Evolutionary conservation across 2,113 vertebrate genomes (phyloP), one percentile per base, ranked within the genome.

Genomic region (Apaloderma vittatum): DNA sequence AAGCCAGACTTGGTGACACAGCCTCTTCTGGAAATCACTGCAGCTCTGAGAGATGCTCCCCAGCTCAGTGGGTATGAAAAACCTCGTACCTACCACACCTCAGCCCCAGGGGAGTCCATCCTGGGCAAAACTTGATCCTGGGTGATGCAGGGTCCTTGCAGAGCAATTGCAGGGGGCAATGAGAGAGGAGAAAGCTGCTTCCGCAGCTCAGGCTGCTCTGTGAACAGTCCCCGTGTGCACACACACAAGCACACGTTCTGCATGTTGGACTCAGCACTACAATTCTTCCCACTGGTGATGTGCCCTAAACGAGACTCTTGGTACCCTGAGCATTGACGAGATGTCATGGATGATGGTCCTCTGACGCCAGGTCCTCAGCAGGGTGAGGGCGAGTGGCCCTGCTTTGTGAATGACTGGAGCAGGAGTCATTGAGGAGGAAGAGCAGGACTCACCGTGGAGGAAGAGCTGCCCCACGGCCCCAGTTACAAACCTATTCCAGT

Each of bases 11-110:
- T 1, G 2, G 37, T 46, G 37, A 61, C 55, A 21, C 10, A 15
- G 40, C 77, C 36, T 37, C 30, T 84, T 40, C 73, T 80, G 85
- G 81, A 70, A 80, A 55, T 7, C 24, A 74, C 46, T 0, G 1
- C 77, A 57, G 73, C 55, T 34, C 51, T 1, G 12, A 5, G n/a
- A 48, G 37, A 16, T 23, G 26, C n/a, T 61, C 29, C 30, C 34
- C 76, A 43, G 37, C 21, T 58, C 49, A 20, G 22, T 0, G 15
- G 24, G 12, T 26, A 27, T 0, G 0, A 40, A 54, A 30, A 77
- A 26, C 46, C 45, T 81, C 0, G 0, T 26, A 26, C 30, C 36
- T 57, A n/a, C 48, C 0, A 1, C 52, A 43, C 52, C 3, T 3
- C 37, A 27, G 30, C 19, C 37, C 23, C 3, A 2, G 29, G 3